Percentiles rank a stretch among this genome's conserved stretches.
phyloP scores from a whole-genome alignment of 2,888 invertebrate species.

The Poecilus cupreus region DNA sequence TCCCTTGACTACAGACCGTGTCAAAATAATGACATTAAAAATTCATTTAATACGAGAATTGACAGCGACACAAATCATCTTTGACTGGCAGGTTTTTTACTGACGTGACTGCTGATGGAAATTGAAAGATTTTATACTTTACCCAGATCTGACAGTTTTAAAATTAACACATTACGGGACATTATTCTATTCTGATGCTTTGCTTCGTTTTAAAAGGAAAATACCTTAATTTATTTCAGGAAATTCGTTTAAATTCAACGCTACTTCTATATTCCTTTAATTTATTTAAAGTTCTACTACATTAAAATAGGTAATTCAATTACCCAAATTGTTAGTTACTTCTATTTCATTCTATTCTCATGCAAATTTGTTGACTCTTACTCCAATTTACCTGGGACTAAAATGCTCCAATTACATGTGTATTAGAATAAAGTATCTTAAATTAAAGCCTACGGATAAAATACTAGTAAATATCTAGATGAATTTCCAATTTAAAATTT shows the following conservation, averaged over 20 bases:
- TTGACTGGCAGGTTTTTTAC: slow-evolving; percentile 13
- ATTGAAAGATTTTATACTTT: slow-evolving; percentile 8
- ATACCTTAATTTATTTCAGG: not conserved
- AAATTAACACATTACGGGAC: not conserved
- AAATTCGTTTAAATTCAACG: not conserved
- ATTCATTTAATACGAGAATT: slow-evolving; percentile 40
- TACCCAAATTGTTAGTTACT: not conserved
- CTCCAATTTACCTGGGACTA: slow-evolving; percentile 6
- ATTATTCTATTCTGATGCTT: not conserved
- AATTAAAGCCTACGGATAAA: no score
- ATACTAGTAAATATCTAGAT: no score
- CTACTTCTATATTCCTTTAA: slow-evolving; percentile 22
- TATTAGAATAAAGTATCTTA: no score
- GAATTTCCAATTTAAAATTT: no score
- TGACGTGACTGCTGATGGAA: not conserved
- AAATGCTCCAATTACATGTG: no score
- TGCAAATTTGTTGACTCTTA: slow-evolving; percentile 24
- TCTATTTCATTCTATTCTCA: slow-evolving; percentile 11
- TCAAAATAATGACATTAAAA: slow-evolving; percentile 38
- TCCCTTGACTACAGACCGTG: slow-evolving; percentile 1
- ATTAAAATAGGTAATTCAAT: not conserved
- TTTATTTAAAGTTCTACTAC: not conserved
- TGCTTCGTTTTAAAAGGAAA: not conserved
- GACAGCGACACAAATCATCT: slow-evolving; percentile 41
- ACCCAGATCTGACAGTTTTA: not conserved